Evolutionary conservation across 2,888 invertebrate species (phyloP), one percentile per base, ranked within the genome.

Genomic region (Campoplex capitator): DNA sequence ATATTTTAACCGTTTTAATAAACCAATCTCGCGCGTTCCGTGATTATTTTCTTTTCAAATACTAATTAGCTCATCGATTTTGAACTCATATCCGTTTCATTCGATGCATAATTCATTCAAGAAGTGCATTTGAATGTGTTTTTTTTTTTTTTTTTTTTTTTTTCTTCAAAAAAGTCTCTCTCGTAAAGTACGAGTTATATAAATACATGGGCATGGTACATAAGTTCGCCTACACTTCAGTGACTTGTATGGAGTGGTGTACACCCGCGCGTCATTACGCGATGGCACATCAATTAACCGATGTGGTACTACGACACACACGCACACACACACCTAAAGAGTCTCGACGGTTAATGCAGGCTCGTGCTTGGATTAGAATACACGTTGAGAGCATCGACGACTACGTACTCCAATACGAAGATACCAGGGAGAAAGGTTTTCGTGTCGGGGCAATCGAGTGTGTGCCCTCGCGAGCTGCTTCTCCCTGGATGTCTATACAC

Each of bases 231-330:
- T 45, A 48, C 28, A 62, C 62, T 71, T 7, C 45, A 32, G 71
- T 51, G 48, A 16, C 51, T 16, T 45, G 51, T 48, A 82, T 38
- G 45, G 38, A 13, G 48, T 38, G 68, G 54, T 45, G 80, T 67
- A 77, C 81, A 67, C 71, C 76, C 81, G 86, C 88, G 87, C 88
- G 88, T 88, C 88, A 89, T 90, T 91, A 90, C 87, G 85, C 90
- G 87, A 81, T 83, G 89, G 89, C 88, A 88, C 91, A 89, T 91
- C 91, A 89, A 91, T 91, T 91, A 91, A 91, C 83, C 84, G 84
- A 42, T 65, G 76, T 65, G 76, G 81, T 67, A 74, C 56, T 75
- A 75, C 56, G 38, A 38, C 38, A 38, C 38, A 38, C 0, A 38
- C 38, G 38, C 38, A 6, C 38, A 6, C 38, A 56, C 35, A 73